Evolutionary conservation across 2,797 vertebrate species (phyloP).

Genomic region (Jordanella pulchra): DNA sequence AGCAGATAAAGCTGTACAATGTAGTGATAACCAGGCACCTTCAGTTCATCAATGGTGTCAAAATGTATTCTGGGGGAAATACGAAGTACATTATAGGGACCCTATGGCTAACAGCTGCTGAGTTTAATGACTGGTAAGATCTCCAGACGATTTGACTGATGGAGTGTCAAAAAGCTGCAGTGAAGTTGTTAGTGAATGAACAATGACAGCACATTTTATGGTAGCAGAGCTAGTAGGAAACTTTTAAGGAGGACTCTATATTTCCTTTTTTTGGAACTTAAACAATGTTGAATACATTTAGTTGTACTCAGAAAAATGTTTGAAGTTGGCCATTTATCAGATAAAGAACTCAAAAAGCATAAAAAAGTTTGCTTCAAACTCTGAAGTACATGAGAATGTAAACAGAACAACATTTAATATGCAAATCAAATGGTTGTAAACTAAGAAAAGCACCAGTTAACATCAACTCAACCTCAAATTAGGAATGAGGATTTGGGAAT

Average conservation of each 20-base stretch:
- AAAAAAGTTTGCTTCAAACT: not conserved
- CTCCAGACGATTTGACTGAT: not conserved
- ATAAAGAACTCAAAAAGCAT: not conserved
- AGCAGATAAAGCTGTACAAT: not conserved
- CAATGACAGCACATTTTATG: not conserved
- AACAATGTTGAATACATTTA: not conserved
- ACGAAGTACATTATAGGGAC: not conserved
- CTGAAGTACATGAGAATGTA: not conserved
- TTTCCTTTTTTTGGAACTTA: not conserved
- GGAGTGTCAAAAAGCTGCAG: not conserved
- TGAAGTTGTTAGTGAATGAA: not conserved
- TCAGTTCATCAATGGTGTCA: constrained; percentile 5
- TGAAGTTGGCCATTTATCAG: not conserved
- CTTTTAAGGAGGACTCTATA: not conserved
- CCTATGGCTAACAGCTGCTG: not conserved
- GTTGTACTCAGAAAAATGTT: not conserved
- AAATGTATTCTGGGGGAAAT: not conserved
- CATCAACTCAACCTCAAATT: too few species aligned
- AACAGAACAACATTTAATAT: not conserved
- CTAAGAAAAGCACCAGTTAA: too few species aligned
- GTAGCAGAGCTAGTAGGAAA: not conserved
- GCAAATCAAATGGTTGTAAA: too few species aligned
- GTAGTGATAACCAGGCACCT: not conserved
- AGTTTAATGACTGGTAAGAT: not conserved
- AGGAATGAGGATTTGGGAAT: too few species aligned